phyloP scores from a whole-genome alignment of 2,113 vertebrate species.

The Sander vitreus region DNA sequence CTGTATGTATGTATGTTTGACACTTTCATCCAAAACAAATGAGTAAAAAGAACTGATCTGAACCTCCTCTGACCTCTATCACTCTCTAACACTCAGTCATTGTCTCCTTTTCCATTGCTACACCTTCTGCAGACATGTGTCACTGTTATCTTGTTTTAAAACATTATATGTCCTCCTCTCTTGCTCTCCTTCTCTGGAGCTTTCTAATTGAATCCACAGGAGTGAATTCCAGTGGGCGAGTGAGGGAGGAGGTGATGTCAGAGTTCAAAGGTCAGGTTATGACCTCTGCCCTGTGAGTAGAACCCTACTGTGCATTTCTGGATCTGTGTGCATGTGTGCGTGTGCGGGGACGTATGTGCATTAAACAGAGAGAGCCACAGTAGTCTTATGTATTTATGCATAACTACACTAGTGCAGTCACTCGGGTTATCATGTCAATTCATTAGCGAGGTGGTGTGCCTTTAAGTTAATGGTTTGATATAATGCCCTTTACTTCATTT shows the following conservation, averaged over 20 bases:
- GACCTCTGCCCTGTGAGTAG: slow-evolving; percentile 61
- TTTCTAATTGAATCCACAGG: slow-evolving; percentile 78
- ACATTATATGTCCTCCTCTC: slow-evolving; percentile 17
- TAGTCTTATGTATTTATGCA: slow-evolving; percentile 46
- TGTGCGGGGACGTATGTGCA: background rate
- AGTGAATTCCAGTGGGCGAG: slow-evolving; percentile 71
- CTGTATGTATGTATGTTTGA: background rate
- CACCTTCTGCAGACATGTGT: slow-evolving; percentile 58
- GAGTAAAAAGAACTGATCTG: slow-evolving; percentile 9
- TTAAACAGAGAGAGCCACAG: slow-evolving; percentile 32
- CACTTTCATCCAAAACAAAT: slow-evolving; percentile 26
- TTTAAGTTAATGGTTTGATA: slow-evolving; percentile 2
- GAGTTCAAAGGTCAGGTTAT: slow-evolving; percentile 66
- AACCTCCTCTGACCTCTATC: slow-evolving; percentile 5
- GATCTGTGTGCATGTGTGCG: background rate
- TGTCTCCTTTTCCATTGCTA: slow-evolving; percentile 27
- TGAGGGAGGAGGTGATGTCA: slow-evolving; percentile 49
- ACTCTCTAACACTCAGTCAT: slow-evolving; percentile 13
- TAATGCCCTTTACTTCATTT: background rate
- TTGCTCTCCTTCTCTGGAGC: slow-evolving; percentile 15
- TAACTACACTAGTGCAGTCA: slow-evolving; percentile 23
- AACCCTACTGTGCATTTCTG: slow-evolving; percentile 69
- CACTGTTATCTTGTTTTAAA: slow-evolving; percentile 63
- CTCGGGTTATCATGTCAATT: slow-evolving; percentile 43
- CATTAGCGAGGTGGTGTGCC: background rate